Base-by-base conservation (phyloP, 1,140 invertebrate genomes). In the Uloborus diversus region DNA sequence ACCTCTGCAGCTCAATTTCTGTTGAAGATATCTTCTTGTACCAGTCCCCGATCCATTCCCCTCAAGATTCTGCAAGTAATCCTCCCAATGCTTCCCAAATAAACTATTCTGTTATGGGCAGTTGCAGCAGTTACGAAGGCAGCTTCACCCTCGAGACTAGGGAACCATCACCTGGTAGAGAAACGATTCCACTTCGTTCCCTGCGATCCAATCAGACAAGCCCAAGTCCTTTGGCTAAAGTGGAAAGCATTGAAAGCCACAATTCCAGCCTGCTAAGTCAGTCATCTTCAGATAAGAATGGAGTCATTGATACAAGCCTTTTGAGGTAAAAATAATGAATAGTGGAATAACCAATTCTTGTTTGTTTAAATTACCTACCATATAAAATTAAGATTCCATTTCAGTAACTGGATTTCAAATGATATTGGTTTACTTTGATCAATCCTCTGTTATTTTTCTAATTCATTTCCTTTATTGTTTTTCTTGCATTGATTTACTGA, bases 21-120 rank as follows among this genome's bases (percentile, higher is more conserved):
- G 65, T 79, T 23, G 81, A 82, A 42, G 68, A 82, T 59, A 68
- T 82, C 23, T 79, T 71, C 57, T n/a, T 79, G 25, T 82, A 82
- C 25, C 70, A 70, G 11, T 69, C 78, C 42, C 78, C 78, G 13
- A 47, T 35, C 7, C 64, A 61, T 33, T 79, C 65, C 27, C 28
- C 62, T 14, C 51, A 57, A 49, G 49, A 2, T 1, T 66, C 62
- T 20, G 37, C 62, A 23, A 64, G 32, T 3, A 59, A 53, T 37
- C 59, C 51, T 4, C 62, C 73, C 2, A n/a, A 20, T n/a, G 73
- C 70, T 25, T 42, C 62, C 7, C 73, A 78, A 32, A 66, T 66
- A 20, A 78, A 57, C 23, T 78, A 78, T 23, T 66, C 73, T 28
- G 70, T 75, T 33, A 75, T 75, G 73, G 73, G 51, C 33, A 65